Conservation (phyloP, 2,797 vertebrate species). For the Etheostoma perlongum region DNA sequence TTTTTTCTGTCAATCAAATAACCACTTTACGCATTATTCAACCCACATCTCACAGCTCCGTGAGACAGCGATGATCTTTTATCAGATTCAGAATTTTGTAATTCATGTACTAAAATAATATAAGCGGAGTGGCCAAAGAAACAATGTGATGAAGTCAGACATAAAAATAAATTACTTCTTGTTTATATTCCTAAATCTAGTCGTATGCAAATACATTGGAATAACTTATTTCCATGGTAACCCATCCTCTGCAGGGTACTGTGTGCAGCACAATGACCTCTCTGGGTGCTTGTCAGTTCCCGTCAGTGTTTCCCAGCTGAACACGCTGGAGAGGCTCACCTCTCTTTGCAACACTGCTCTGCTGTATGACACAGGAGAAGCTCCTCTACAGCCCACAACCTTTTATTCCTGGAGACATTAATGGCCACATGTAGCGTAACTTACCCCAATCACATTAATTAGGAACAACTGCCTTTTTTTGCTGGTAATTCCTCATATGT, state of each 20-base stretch:
- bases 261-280: constrained; percentile 70
- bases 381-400: constrained; percentile 8
- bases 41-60: neutral
- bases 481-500: neutral
- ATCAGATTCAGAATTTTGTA: too few relatives aligned
- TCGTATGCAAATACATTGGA: constrained; percentile 23
- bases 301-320: constrained; percentile 68
- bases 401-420: constrained; percentile 30
- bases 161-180: neutral
- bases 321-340: constrained; percentile 52
- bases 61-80: neutral
- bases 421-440: constrained; percentile 19
- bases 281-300: constrained; percentile 68
- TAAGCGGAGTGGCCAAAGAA: neutral
- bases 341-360: constrained; percentile 26
- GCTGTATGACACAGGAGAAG: constrained; percentile 28
- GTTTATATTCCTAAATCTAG: neutral
- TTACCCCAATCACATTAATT: constrained; percentile 30
- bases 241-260: constrained; percentile 59
- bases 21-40: neutral
- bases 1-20: neutral
- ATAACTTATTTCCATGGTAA: constrained; percentile 74
- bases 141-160: neutral
- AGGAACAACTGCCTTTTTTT: constrained; percentile 23
- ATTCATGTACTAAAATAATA: neutral